phyloP scores from a whole-genome alignment of 2,888 invertebrate species.

The Eretmocerus hayati region DNA sequence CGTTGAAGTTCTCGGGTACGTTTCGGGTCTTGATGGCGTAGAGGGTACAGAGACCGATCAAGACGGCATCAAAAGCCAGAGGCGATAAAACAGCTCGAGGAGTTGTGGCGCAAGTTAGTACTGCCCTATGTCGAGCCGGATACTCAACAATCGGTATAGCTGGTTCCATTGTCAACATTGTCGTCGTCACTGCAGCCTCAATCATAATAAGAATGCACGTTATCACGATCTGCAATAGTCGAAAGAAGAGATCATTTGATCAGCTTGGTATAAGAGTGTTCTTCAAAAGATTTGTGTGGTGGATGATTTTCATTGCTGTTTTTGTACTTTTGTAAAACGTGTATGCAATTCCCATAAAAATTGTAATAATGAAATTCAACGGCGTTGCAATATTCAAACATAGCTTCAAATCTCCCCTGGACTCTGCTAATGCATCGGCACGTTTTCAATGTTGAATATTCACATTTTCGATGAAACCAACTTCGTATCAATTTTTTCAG shows the following conservation, averaged over 20 bases:
- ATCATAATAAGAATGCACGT: conserved; percentile 59
- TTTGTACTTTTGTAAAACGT: no score
- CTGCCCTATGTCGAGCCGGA: conserved; percentile 50
- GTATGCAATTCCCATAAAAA: no score
- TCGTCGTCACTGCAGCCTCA: conserved; percentile 58
- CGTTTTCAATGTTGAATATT: no score
- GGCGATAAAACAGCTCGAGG: conserved; percentile 57
- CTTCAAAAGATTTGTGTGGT: no score
- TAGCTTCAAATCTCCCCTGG: no score
- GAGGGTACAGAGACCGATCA: conserved; percentile 66
- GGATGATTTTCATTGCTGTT: no score
- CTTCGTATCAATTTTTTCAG: no score
- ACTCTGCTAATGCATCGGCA: no score
- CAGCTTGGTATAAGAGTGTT: neutral
- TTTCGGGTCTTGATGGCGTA: conserved; percentile 74
- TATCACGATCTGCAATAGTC: conserved; percentile 52
- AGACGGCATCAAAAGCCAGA: conserved; percentile 63
- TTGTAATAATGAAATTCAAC: no score
- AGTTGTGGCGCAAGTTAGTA: conserved; percentile 59
- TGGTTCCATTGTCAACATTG: conserved; percentile 53
- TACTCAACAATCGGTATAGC: conserved; percentile 53
- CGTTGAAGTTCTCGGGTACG: conserved; percentile 78
- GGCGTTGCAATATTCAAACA: no score
- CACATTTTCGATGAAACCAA: no score
- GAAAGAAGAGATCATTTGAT: neutral